Base-by-base conservation (phyloP, 2,797 vertebrate genomes). In the Xenops minutus region DNA sequence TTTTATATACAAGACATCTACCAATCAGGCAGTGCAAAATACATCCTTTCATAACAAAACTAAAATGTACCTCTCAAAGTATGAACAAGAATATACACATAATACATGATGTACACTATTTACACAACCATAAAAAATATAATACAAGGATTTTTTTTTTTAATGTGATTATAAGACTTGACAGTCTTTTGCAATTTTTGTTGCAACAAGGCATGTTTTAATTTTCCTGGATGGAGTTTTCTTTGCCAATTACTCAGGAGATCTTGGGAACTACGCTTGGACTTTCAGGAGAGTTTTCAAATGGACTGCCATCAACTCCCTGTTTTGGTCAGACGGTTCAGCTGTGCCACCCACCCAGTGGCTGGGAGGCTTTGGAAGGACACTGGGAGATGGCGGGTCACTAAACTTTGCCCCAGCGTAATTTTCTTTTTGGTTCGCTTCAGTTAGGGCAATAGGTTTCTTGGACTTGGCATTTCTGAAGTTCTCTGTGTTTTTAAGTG, bases 1-100 rank as follows among this genome's bases (percentile, higher is more conserved):
- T 92, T 98, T 95, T 97, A 97, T 97, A 92, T 97, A 97, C 97
- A 98, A 98, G 98, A 98, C 98, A 98, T 97, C 98, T 98, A 97
- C 98, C 98, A 89, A 86, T 74, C 93, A 97, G 98, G 97, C 97
- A 98, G 98, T 97, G 96, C 96, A 98, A 97, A 98, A 98, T 98
- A 98, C 98, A 98, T 98, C 98, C 96, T 98, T 98, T 98, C 98
- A 98, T 99, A 99, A 99, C 98, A 99, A 99, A 99, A 99, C 98
- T 99, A 99, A 98, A 98, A 98, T 98, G 98, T 98, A 98, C 98
- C 98, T 98, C 98, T 98, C 98, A 98, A 99, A 98, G 98, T 97
- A 98, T 98, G 98, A 98, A 98, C 98, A 98, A 98, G 96, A 98
- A 98, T 99, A 99, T 99, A 99, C 98, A 99, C 98, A 98, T 98